A percentile compares a stretch with the other conserved stretches of the same genome.
phyloP scores from a whole-genome alignment of 1,140 invertebrate genomes.

The Drosophila nebulosa region DNA sequence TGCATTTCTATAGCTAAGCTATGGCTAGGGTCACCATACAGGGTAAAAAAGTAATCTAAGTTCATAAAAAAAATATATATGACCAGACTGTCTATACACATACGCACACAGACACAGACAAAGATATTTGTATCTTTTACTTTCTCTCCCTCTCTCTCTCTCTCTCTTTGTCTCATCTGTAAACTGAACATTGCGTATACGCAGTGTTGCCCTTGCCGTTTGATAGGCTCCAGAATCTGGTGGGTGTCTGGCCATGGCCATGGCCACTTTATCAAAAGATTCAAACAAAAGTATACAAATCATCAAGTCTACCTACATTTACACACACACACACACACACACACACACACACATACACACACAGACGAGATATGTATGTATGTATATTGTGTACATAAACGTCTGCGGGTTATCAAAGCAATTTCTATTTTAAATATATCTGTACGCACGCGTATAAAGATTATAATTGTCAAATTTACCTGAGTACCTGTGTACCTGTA shows the following conservation, averaged over 20 bases:
- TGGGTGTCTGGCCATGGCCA: slow-evolving; percentile 31
- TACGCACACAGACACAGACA: neutral
- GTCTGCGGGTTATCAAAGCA: slow-evolving; percentile 55
- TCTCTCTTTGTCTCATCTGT: too few species aligned
- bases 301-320: neutral
- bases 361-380: neutral
- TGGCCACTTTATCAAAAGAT: slow-evolving; percentile 23
- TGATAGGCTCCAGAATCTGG: slow-evolving; percentile 1
- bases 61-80: too few species aligned
- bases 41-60: too few species aligned
- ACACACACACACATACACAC: neutral
- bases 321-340: neutral
- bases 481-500: neutral
- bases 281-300: neutral
- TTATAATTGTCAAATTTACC: slow-evolving; percentile 43
- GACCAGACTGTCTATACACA: neutral
- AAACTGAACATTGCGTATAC: neutral
- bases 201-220: neutral
- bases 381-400: neutral
- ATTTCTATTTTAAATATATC: slow-evolving; percentile 45
- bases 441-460: slow-evolving; percentile 37
- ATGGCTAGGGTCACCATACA: too few species aligned
- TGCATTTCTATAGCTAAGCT: too few species aligned
- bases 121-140: neutral
- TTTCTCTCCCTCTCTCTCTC: too few species aligned